Evolutionary conservation across 64 coral and sea anemone genomes (phyloP), one percentile per base, ranked within the genome.

Genomic region (Dendronephthya gigantea): DNA sequence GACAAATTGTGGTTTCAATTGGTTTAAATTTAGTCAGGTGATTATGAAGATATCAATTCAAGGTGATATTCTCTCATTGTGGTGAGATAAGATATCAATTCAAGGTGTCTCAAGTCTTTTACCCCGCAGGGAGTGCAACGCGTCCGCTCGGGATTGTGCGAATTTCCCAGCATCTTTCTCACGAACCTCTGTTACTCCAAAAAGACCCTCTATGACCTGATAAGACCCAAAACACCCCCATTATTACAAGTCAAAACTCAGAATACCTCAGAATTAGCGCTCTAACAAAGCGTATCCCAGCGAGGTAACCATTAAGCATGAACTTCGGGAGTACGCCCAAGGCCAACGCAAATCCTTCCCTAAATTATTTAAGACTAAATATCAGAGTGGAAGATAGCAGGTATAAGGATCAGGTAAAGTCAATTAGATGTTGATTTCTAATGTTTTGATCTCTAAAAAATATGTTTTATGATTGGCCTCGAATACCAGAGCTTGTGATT

Each of bases 71-170:
- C n/a, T n/a, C n/a, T n/a, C n/a, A n/a, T n/a, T n/a, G n/a, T n/a
- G n/a, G n/a, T n/a, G n/a, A n/a, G n/a, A n/a, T n/a, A n/a, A n/a
- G n/a, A n/a, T n/a, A n/a, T n/a, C n/a, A n/a, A n/a, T n/a, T n/a
- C n/a, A n/a, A n/a, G n/a, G n/a, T n/a, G n/a, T n/a, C n/a, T 62
- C 8, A 62, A 62, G 25, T 9, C 49, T 65, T 35, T 88, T 93
- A 91, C 84, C 87, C 23, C 86, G 89, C 50, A 96, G 69, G n/a
- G 94, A 66, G 49, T 85, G 88, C 28, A 96, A 70, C 0, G 94
- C 91, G 76, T 96, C 94, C 35, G 84, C 86, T 81, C 94, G 86
- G 11, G 94, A 92, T 88, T 96, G 91, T 32, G 94, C 91, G 87
- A 91, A 96, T 40, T 84, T 96, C 41, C 92, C 92, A 49, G 94